Base-by-base conservation (phyloP, 2,888 invertebrate species). In the Biston betularia region DNA sequence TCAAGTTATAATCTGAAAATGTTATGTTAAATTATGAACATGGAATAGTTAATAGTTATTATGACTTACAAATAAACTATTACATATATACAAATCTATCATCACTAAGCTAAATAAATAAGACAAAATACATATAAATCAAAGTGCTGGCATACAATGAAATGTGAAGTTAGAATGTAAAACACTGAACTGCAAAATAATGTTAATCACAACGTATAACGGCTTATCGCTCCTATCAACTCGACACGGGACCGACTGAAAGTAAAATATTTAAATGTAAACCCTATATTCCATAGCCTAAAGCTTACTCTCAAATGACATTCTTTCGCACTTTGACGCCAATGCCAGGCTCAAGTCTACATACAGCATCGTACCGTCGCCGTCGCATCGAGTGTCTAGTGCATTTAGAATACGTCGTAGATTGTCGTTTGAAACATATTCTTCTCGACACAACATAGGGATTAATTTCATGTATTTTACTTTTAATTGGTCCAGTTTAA, bases 171-270 rank as follows among this genome's bases (percentile, higher is more conserved):
- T 82, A 83, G 75, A 54, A 77, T 70, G 70, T 70, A 56, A 67
- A 70, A 80, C 82, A 75, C 69, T 74, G 76, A 78, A 75, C 72
- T 54, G 70, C 72, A 75, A 75, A 58, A 78, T 79, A 78, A 82
- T 85, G 87, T 88, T 90, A 91, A 89, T 89, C 87, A 90, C 88
- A 90, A 90, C 86, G 87, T 42, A 45, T 44, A 61, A 46, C 10
- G n/a, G 12, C 38, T 15, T 45, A 35, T 34, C 6, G 12, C 48
- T 58, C 42, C n/a, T 42, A 53, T 1, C 15, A 54, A 42, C 42
- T 38, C 15, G 10, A n/a, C 24, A 42, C 24, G 9, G 7, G n/a
- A 44, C 12, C 4, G 42, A 24, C 24, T 42, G 33, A 54, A 44
- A n/a, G 40, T 6, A 40, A 40, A 38, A 53, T 40, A 40, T 11